Base-by-base conservation (phyloP, 2,797 vertebrate genomes). In the Cryptoblepharus egeriae region DNA sequence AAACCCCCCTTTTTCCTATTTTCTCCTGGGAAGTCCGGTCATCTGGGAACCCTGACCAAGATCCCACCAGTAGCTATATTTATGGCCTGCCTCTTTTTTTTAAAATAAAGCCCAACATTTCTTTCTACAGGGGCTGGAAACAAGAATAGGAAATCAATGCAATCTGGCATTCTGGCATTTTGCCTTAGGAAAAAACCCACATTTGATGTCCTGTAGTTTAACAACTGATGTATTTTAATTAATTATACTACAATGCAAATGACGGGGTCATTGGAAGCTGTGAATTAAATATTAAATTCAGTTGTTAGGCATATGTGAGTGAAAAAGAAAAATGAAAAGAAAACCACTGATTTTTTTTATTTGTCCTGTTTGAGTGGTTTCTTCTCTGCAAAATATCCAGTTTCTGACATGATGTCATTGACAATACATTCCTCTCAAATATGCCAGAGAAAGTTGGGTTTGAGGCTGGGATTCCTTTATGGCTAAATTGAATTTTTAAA, bases 341-440 rank as follows among this genome's bases (percentile, higher is more conserved):
- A 80, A 80, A 49, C 16, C 32, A 49, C 3, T 58, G n/a, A 11
- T 80, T 49, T 49, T 80, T 49, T 49, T 37, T 70, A 30, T 18
- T 60, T 61, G 37, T 9, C 5, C 28, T 9, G 24, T 68, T 57
- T 45, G 26, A 55, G 35, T 39, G 2, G 39, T 24, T 2, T 58
- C 35, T 57, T 37, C 64, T 68, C 32, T 67, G 55, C n/a, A 60
- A 15, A 65, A 18, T 65, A 35, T 18, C 64, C 84, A 87, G 86
- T 45, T 83, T 83, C 32, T 42, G 32, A 85, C 61, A n/a, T 75
- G 71, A 87, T 83, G 55, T 37, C 81, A 60, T 32, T 22, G 18
- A 68, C 26, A 70, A 1, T 5, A 1, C 75, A n/a, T n/a, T 86
- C 81, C 42, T 85, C 45, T 42, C 37, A 79, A 70, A 26, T 4